Evolutionary conservation across 2,113 vertebrate species (phyloP), one percentile per base, ranked within the genome.

Genomic region (Amazona guildingii): DNA sequence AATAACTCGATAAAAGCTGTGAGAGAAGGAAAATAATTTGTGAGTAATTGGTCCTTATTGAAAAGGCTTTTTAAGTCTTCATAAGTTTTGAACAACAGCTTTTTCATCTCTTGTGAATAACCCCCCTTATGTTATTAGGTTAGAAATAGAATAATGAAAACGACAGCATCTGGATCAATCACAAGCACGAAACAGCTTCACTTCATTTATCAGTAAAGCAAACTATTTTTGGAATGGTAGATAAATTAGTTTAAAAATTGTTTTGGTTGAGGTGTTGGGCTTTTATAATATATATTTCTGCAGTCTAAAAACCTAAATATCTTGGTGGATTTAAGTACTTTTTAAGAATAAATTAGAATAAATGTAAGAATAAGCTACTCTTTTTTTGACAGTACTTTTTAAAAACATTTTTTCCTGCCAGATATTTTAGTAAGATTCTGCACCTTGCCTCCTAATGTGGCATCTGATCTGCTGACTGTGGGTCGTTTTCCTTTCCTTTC

Each of bases 401-500:
- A 27, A 59, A 84, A 48, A 0, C 27, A 31, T 51, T 13, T 4
- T 67, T 33, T 51, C 19, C 17, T 48, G 10, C 2, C 5, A 15
- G 14, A 15, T 27, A 16, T 51, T 81, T 81, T 61, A 44, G 7
- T 54, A 61, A 73, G 16, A n/a, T 29, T 83, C 39, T 51, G 2
- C 14, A n/a, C 33, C 23, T 73, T 46, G 5, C 41, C 77, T 78
- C 29, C 33, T 37, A 62, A 78, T n/a, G 23, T 74, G 73, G 31
- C 29, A 18, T 74, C 52, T 9, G 21, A 35, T 23, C 2, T 7
- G 2, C 7, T 1, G 9, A 41, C 41, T 35, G 6, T 4, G 7
- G 37, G 23, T 37, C 4, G n/a, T 62, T 66, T 69, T 39, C 15
- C 28, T 35, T 67, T 48, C 27, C 37, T 57, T 90, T 63, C 69